Conservation (phyloP, 2,888 invertebrate species). For the Vannuccia rotundouncinata region DNA sequence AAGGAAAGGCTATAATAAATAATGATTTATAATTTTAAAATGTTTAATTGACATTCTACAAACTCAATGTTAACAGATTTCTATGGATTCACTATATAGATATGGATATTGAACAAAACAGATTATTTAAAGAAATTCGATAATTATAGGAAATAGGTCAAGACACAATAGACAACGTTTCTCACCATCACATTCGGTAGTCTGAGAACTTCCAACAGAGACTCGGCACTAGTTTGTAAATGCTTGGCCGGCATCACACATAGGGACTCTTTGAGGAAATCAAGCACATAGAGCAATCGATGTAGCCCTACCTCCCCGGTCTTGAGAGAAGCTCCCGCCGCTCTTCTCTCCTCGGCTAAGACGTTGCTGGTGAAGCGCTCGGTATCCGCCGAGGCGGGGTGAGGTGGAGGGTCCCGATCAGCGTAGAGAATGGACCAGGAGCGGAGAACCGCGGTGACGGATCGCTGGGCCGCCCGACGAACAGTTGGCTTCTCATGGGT, state of each 20-base stretch:
- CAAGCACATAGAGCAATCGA: background rate
- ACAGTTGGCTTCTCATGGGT: background rate
- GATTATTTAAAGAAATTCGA: too few species aligned
- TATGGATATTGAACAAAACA: too few species aligned
- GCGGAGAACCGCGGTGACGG: background rate
- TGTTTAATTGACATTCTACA: too few species aligned
- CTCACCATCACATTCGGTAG: constrained; percentile 10
- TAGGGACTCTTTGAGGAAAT: background rate
- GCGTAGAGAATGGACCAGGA: background rate
- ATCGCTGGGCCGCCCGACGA: background rate
- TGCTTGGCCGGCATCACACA: background rate
- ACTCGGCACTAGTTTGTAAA: background rate
- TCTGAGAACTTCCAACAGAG: background rate
- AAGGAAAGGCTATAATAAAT: too few species aligned
- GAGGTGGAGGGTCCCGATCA: background rate
- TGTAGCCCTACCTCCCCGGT: background rate
- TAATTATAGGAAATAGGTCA: too few species aligned
- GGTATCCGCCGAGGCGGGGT: background rate
- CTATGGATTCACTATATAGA: too few species aligned
- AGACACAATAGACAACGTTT: too few species aligned
- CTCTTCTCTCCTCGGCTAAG: background rate
- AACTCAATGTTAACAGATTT: too few species aligned
- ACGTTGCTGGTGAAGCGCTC: background rate
- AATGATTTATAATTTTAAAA: too few species aligned
- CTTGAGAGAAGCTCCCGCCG: background rate